A percentile compares a stretch with the other conserved stretches of the same genome.
phyloP scores from a whole-genome alignment of 2,113 vertebrate species.

The Camelus bactrianus region DNA sequence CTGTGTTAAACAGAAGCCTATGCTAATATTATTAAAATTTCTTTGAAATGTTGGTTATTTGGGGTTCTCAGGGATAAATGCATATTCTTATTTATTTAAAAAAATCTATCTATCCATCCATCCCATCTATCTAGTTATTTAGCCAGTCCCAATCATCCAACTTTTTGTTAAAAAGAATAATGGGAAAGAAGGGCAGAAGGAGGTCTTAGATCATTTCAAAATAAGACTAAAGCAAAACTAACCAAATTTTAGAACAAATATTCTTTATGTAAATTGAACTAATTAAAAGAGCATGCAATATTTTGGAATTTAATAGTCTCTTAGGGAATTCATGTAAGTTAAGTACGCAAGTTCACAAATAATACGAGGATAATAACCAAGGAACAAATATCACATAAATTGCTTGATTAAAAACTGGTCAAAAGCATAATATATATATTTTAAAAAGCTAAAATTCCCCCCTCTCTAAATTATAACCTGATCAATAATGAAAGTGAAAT shows the following conservation, averaged over 20 bases:
- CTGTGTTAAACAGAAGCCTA: neutral
- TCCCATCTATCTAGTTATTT: too few relatives aligned
- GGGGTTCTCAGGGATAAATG: neutral
- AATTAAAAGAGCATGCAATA: neutral
- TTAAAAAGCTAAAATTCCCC: neutral
- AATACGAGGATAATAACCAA: neutral
- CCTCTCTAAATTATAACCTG: neutral
- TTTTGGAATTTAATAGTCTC: neutral
- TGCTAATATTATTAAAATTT: conserved; percentile 9
- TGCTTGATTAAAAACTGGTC: neutral
- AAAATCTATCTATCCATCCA: neutral
- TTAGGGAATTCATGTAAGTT: neutral
- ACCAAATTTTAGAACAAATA: neutral
- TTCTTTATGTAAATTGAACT: neutral
- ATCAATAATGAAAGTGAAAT: neutral
- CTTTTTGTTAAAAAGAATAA: neutral
- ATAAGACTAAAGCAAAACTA: neutral
- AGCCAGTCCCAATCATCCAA: neutral
- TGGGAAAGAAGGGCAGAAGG: neutral
- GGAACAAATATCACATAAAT: neutral
- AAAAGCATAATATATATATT: neutral
- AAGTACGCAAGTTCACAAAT: neutral
- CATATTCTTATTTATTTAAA: neutral
- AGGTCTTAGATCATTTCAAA: neutral
- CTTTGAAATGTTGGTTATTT: neutral